These are phyloP conservation scores for Brachionichthys hirsutus DNA, from an alignment of 2,113 vertebrate species.

Conservation along the genomic window DNA sequence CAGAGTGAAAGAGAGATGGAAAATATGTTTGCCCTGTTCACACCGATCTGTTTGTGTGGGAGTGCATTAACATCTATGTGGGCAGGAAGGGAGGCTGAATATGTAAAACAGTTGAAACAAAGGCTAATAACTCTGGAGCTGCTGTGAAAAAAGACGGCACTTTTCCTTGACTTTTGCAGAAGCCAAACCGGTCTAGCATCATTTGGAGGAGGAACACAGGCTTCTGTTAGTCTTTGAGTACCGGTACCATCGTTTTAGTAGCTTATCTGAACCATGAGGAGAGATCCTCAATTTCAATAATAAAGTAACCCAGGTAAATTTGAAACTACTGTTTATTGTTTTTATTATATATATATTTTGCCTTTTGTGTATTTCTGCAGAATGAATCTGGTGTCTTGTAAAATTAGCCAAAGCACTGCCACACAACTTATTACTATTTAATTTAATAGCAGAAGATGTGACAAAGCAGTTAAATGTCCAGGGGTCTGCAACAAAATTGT, in stretches of 20 bases:
- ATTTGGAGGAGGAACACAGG: conserved; percentile 43
- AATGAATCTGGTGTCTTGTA: not conserved
- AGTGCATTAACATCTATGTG: conserved; percentile 82
- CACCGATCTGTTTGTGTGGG: conserved; percentile 82
- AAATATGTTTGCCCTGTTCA: conserved; percentile 80
- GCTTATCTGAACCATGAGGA: conserved; percentile 23
- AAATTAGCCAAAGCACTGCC: not conserved
- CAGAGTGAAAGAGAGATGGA: conserved; percentile 41
- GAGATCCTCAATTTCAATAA: conserved; percentile 10
- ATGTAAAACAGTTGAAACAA: conserved; percentile 80
- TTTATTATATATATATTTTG: conserved; percentile 11
- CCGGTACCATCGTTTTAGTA: too few relatives aligned
- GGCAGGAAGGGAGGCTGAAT: conserved; percentile 76
- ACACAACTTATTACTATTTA: too few relatives aligned
- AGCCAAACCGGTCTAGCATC: conserved; percentile 39
- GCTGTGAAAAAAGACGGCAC: conserved; percentile 60
- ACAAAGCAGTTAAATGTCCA: too few relatives aligned
- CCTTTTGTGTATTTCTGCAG: too few relatives aligned
- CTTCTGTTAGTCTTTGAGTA: conserved; percentile 37
- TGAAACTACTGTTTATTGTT: conserved; percentile 6
- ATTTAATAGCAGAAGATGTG: too few relatives aligned
- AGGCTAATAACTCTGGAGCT: conserved; percentile 74
- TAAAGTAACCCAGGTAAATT: conserved; percentile 20
- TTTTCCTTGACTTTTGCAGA: conserved; percentile 65
- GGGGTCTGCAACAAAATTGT: too few relatives aligned